Evolutionary conservation across 2,113 vertebrate genomes (phyloP).

Genomic region (Nerophis lumbriciformis): DNA sequence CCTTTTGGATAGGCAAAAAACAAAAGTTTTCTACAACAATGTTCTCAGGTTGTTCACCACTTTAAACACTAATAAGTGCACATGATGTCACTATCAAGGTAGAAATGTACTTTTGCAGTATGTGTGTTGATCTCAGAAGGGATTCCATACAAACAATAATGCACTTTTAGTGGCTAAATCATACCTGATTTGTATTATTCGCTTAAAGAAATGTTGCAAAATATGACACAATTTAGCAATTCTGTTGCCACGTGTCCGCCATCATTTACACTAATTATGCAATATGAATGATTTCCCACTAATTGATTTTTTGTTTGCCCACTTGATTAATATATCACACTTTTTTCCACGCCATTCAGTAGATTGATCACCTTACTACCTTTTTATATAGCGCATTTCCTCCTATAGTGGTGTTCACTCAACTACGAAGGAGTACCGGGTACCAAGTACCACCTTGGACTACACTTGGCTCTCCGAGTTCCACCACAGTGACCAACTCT

Average conservation of each 20-base stretch:
- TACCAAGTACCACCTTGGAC: not conserved
- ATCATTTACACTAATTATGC: constrained; percentile 8
- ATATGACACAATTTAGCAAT: too few species aligned
- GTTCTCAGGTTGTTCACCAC: constrained; percentile 54
- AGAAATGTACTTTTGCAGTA: constrained; percentile 25
- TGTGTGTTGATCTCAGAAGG: not conserved
- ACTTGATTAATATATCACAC: constrained; percentile 29
- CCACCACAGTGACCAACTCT: too few species aligned
- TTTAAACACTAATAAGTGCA: constrained; percentile 29
- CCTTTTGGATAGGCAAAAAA: constrained; percentile 13
- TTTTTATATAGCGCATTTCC: constrained; percentile 3
- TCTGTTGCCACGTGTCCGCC: too few species aligned
- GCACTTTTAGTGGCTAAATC: not conserved
- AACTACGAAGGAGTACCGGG: not conserved
- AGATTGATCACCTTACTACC: constrained; percentile 52
- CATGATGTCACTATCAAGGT: constrained; percentile 12
- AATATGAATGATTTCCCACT: not conserved
- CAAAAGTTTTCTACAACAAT: constrained; percentile 27
- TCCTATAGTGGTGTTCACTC: not conserved
- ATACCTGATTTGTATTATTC: not conserved
- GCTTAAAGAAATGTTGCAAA: not conserved
- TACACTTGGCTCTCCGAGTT: too few species aligned
- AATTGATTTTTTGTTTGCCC: constrained; percentile 23
- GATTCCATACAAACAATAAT: not conserved
- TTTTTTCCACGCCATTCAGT: constrained; percentile 35